Percentiles rank a stretch among this genome's conserved stretches.
Conservation (phyloP, 2,888 invertebrate species). For the Idaea aversata region DNA sequence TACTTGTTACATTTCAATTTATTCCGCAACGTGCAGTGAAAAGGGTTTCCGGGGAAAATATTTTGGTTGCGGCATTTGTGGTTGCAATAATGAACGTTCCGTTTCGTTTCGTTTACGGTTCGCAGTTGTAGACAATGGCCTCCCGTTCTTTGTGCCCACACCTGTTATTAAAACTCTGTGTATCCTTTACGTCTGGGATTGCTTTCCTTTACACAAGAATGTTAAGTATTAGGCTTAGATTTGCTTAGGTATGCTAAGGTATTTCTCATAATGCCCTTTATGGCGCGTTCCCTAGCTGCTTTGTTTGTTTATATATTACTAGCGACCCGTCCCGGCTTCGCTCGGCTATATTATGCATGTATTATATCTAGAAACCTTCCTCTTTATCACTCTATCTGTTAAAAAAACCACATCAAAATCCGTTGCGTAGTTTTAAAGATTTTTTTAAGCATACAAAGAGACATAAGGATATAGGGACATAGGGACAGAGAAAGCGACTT, state of each 20-base stretch:
- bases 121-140: slow-evolving; percentile 40
- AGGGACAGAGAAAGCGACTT: no score
- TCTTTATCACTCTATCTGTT: no score
- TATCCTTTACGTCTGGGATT: neutral
- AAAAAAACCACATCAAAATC: no score
- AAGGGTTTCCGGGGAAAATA: slow-evolving; percentile 26
- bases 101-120: slow-evolving; percentile 44
- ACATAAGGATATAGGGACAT: no score
- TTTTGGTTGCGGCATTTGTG: slow-evolving; percentile 31
- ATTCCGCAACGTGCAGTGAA: neutral
- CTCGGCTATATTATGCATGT: no score
- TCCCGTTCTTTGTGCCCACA: slow-evolving; percentile 48
- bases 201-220: neutral
- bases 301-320: no score
- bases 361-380: no score
- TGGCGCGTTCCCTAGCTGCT: no score
- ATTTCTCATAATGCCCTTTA: no score
- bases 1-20: slow-evolving; percentile 1
- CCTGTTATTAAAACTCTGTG: slow-evolving; percentile 61
- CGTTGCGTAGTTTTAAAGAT: no score
- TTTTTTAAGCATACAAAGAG: no score
- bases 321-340: no score
- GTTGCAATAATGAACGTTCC: slow-evolving; percentile 44
- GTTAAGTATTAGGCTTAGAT: neutral
- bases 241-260: neutral